phyloP scores from a whole-genome alignment of 2,797 vertebrate species.

The Schizopygopsis pylzovi region DNA sequence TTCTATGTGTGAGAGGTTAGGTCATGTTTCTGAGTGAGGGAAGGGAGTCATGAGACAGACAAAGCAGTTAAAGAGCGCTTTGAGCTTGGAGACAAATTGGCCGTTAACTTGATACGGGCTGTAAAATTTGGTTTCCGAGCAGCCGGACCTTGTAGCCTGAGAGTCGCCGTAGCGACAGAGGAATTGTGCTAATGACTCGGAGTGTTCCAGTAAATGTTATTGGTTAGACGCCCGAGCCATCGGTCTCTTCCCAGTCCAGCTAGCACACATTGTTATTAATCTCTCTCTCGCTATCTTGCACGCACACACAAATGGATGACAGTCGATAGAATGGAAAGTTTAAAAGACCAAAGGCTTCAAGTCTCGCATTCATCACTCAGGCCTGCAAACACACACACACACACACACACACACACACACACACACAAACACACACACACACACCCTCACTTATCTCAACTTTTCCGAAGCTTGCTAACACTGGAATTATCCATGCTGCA shows the following conservation, averaged over 20 bases:
- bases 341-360: constrained; percentile 40
- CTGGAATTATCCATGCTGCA: not conserved
- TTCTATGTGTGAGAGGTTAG: constrained; percentile 44
- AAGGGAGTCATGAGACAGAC: constrained; percentile 47
- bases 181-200: constrained; percentile 63
- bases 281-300: constrained; percentile 33
- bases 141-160: constrained; percentile 60
- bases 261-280: constrained; percentile 54
- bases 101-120: constrained; percentile 63
- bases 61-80: constrained; percentile 50
- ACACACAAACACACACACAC: constrained; percentile 18
- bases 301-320: constrained; percentile 46
- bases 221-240: constrained; percentile 61
- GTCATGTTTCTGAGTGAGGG: constrained; percentile 44
- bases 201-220: constrained; percentile 67
- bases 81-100: constrained; percentile 57
- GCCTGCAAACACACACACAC: constrained; percentile 29
- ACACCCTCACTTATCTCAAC: not conserved
- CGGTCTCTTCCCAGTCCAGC: constrained; percentile 52
- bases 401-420: constrained; percentile 8
- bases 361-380: constrained; percentile 32
- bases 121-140: constrained; percentile 66
- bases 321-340: constrained; percentile 52
- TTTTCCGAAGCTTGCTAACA: not conserved
- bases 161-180: constrained; percentile 64